Evolutionary conservation across 2,113 vertebrate species (phyloP).

Genomic region (Grammomys dolichurus): DNA sequence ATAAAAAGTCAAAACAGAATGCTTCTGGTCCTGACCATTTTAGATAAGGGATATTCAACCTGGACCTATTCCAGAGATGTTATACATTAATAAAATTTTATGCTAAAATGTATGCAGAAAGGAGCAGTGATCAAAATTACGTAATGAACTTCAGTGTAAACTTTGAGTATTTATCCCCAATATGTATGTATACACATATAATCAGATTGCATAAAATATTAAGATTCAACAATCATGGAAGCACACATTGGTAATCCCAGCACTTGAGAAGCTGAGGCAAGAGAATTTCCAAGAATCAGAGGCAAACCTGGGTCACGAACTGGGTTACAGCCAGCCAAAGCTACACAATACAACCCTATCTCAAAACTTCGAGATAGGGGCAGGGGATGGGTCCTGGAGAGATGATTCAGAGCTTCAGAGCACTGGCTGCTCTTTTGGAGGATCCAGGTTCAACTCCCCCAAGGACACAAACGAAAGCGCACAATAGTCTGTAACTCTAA

Average conservation of each 20-base stretch:
- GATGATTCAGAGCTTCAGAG: background rate
- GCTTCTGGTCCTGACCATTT: background rate
- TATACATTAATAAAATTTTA: background rate
- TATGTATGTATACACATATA: background rate
- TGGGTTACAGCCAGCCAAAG: background rate
- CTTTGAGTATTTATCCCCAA: background rate
- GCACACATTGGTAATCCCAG: background rate
- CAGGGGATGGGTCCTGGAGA: background rate
- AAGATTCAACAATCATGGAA: background rate
- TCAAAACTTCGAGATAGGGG: background rate
- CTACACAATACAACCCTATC: background rate
- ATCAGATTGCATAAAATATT: background rate
- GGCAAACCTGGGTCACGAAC: too few species aligned
- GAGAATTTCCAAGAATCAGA: background rate
- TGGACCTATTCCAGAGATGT: background rate
- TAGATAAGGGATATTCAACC: background rate
- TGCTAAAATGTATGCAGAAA: constrained; percentile 20
- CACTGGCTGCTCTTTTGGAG: background rate
- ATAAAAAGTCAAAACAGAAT: background rate
- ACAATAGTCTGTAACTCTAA: background rate
- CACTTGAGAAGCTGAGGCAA: background rate
- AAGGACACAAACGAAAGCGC: background rate
- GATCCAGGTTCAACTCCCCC: background rate
- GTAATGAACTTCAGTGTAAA: background rate
- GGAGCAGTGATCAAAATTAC: background rate